Conservation (phyloP, 2,888 invertebrate genomes). For the Ferrisia virgata region DNA sequence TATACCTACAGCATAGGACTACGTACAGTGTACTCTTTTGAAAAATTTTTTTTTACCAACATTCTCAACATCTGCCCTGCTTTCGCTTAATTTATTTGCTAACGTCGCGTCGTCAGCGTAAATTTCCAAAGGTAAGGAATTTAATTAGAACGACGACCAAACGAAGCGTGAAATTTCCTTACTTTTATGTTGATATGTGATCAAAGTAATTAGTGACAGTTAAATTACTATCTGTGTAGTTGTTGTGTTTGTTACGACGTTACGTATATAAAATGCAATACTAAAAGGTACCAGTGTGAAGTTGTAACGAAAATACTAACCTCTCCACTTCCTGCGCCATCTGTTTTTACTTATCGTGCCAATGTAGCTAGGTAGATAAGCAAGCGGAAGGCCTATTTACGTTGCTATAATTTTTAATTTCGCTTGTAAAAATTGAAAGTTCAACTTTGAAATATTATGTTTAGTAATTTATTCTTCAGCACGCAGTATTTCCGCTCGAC, state of each 20-base stretch:
- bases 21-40: not conserved
- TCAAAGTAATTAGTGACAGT: conserved; percentile 15
- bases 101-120: no score
- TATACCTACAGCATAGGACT: not conserved
- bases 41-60: not conserved
- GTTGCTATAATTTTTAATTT: not conserved
- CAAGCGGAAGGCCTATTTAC: not conserved
- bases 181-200: not conserved
- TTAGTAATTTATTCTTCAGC: not conserved
- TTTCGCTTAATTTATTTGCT: not conserved
- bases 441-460: not conserved
- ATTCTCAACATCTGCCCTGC: not conserved
- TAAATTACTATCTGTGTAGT: not conserved
- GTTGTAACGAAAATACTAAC: not conserved
- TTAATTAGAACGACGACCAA: not conserved
- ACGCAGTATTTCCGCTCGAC: not conserved
- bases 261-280: not conserved
- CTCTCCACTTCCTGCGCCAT: not conserved
- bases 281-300: not conserved
- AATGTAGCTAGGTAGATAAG: no score
- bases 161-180: conserved; percentile 5
- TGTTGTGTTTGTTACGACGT: not conserved
- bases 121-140: not conserved
- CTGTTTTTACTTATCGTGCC: not conserved
- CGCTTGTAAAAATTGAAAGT: not conserved